Percentiles rank a stretch among this genome's conserved stretches.
Conservation (phyloP, 2,797 vertebrate genomes). For the Xyrichtys novacula region DNA sequence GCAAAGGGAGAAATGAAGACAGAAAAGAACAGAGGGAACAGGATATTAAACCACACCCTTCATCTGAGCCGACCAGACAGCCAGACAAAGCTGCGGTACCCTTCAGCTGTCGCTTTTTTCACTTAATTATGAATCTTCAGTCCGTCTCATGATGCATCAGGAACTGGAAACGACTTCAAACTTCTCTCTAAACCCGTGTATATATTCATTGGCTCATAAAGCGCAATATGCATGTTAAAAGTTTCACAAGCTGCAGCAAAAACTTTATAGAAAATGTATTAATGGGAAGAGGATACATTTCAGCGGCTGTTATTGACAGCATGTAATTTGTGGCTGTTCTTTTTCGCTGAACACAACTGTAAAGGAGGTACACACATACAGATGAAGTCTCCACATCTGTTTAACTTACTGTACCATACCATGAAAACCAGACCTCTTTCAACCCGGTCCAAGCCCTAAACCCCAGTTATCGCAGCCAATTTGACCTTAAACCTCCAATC, state of each 20-base stretch:
- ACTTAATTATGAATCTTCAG: slow-evolving; percentile 24
- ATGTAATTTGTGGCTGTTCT: slow-evolving; percentile 43
- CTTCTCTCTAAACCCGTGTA: too few relatives aligned
- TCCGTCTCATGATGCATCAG: slow-evolving; percentile 23
- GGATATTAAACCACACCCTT: slow-evolving; percentile 85
- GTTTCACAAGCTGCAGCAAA: slow-evolving; percentile 19
- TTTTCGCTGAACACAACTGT: slow-evolving; percentile 42
- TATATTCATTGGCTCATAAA: not conserved
- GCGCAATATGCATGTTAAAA: slow-evolving; percentile 2
- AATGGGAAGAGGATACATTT: slow-evolving; percentile 24
- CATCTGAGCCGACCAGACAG: slow-evolving; percentile 57
- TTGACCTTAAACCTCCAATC: slow-evolving; percentile 36
- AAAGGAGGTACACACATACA: slow-evolving; percentile 8
- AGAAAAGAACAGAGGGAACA: slow-evolving; percentile 62
- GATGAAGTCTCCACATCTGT: slow-evolving; percentile 1
- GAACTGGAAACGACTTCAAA: too few relatives aligned
- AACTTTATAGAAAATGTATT: slow-evolving; percentile 27
- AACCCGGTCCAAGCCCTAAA: slow-evolving; percentile 12
- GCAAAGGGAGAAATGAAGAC: slow-evolving; percentile 45
- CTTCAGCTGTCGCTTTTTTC: slow-evolving; percentile 39
- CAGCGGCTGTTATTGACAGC: slow-evolving; percentile 12
- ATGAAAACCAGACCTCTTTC: slow-evolving; percentile 26
- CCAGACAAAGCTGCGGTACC: slow-evolving; percentile 37
- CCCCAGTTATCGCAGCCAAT: slow-evolving; percentile 11
- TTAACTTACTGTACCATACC: slow-evolving; percentile 15